Evolutionary conservation across 2,888 invertebrate genomes (phyloP).

Genomic region (Nomada fabriciana): DNA sequence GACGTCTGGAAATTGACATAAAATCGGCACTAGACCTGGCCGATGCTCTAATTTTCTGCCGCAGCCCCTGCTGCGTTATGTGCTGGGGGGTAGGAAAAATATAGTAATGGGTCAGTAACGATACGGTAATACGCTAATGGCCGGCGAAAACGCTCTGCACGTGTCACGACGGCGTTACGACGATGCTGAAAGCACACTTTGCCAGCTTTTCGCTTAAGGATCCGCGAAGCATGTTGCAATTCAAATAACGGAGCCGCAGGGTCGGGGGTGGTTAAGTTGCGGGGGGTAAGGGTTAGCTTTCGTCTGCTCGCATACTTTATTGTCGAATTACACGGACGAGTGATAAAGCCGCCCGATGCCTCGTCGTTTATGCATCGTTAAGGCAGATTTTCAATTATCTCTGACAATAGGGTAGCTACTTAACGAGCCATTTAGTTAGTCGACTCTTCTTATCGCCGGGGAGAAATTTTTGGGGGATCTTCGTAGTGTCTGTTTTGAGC

Average conservation of each 20-base stretch:
- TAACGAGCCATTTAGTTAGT: background rate
- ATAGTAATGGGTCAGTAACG: conserved; percentile 43
- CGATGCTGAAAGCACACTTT: conserved; percentile 39
- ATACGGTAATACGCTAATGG: conserved; percentile 51
- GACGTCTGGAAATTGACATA: conserved; percentile 35
- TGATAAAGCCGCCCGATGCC: conserved; percentile 29
- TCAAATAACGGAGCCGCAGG: conserved; percentile 38
- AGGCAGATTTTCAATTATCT: conserved; percentile 1
- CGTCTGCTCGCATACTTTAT: conserved; percentile 3
- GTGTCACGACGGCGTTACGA: conserved; percentile 42
- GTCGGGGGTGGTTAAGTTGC: background rate
- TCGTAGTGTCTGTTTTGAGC: too few species aligned
- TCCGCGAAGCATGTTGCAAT: conserved; percentile 50
- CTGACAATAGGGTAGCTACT: background rate
- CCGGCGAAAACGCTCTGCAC: conserved; percentile 42
- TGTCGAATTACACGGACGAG: background rate
- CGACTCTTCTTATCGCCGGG: background rate
- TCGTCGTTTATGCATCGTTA: conserved; percentile 29
- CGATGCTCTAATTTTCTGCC: conserved; percentile 42
- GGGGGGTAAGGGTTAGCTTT: background rate
- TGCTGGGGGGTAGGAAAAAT: conserved; percentile 42
- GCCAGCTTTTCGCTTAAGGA: conserved; percentile 41
- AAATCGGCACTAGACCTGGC: conserved; percentile 24
- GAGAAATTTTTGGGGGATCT: background rate
- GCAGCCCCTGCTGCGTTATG: background rate